Base-by-base conservation (phyloP, 2,797 vertebrate species). In the Gallirallus australis region DNA sequence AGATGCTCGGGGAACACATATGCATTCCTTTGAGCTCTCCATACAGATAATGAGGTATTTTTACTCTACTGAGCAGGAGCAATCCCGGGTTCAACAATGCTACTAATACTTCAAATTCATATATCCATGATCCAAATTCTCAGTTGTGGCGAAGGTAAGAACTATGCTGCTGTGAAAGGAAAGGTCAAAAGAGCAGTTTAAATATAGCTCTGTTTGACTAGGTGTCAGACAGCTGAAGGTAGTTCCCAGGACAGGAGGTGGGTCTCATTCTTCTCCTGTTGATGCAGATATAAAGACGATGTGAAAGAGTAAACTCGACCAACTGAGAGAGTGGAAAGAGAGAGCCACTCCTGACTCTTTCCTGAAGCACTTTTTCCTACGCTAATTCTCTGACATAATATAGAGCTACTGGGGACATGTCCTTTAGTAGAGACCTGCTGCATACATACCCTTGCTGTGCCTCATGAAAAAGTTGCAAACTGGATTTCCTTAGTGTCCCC, bases 331-430 rank as follows among this genome's bases (percentile, higher is more conserved):
- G 6, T 42, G 19, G 35, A 6, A 27, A 11, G 2, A 21, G 13
- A 48, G 15, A 56, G 2, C 6, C 9, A 23, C 14, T 50, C 11
- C 31, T 85, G 21, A n/a, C 4, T 65, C 71, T 76, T 60, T 72
- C 3, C 2, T 6, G 12, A 6, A 48, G 6, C 6, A 7, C 21
- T 82, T 86, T 57, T 45, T 45, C 9, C 24, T 25, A 10, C 7
- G 9, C 3, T 57, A n/a, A 31, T 53, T 52, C 4, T 59, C 45
- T 68, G 53, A 19, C 15, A 4, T 31, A 63, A 33, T 81, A 70
- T 56, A 42, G 45, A 45, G 4, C 3, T 2, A 0, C 2, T 53
- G 40, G n/a, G 10, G 10, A 25, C 21, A 42, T 0, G 2, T 31
- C 6, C 4, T 82, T 80, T 39, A 61, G 31, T 30, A 86, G n/a